Evolutionary conservation across 2,113 vertebrate species (phyloP).

Genomic region (Dendropsophus ebraccatus): DNA sequence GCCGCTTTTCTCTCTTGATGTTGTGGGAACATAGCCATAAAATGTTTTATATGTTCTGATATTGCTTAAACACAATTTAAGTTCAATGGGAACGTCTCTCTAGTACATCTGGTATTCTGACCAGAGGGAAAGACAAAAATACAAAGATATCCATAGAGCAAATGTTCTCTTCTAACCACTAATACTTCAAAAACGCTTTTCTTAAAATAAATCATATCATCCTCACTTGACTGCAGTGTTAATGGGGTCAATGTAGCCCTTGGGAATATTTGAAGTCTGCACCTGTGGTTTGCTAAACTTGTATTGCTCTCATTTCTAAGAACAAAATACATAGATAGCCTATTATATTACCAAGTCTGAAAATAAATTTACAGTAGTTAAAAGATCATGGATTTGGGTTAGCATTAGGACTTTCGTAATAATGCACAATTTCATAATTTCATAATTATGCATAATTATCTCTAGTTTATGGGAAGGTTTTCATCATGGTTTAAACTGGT

Average conservation of each 20-base stretch:
- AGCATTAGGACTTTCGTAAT: neutral
- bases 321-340: neutral
- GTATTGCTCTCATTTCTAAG: conserved; percentile 4
- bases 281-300: conserved; percentile 33
- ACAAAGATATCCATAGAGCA: neutral
- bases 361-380: neutral
- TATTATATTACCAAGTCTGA: neutral
- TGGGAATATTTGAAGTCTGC: conserved; percentile 35
- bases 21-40: too few species aligned
- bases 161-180: neutral
- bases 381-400: neutral
- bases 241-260: conserved; percentile 39
- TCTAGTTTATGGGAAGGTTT: too few species aligned
- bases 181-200: conserved; percentile 22
- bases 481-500: too few species aligned
- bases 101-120: neutral
- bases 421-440: too few species aligned
- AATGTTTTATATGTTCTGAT: neutral
- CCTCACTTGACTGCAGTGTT: conserved; percentile 38
- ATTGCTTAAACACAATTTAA: neutral
- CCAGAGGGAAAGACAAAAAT: conserved; percentile 9
- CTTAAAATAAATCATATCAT: conserved; percentile 45
- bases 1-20: too few species aligned
- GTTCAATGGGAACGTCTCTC: neutral
- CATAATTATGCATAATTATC: too few species aligned